A percentile compares a stretch with the other conserved stretches of the same genome.
Evolutionary conservation across 2,113 vertebrate genomes (phyloP).

Genomic region (Dunckerocampus dactyliophorus): DNA sequence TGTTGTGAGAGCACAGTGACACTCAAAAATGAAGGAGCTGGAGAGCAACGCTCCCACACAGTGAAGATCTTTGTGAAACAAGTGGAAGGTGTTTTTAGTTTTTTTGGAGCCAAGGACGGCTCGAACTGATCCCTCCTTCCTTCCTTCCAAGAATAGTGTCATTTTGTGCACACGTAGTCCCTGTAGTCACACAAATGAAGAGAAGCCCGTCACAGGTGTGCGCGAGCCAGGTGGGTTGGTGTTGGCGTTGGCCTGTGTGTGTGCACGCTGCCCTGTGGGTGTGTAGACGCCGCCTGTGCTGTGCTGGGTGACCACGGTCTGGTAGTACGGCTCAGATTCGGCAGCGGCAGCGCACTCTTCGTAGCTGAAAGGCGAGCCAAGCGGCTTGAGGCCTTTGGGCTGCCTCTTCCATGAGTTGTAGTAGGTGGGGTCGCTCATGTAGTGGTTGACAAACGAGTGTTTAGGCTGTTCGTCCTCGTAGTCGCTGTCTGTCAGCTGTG

Average conservation of each 20-base stretch:
- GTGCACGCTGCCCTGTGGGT: slow-evolving; percentile 79
- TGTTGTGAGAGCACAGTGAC: slow-evolving; percentile 47
- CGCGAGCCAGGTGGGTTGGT: slow-evolving; percentile 77
- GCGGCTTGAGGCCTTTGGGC: slow-evolving; percentile 79
- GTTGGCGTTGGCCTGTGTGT: slow-evolving; percentile 59
- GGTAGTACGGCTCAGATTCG: slow-evolving; percentile 80
- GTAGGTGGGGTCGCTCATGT: slow-evolving; percentile 97
- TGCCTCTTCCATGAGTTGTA: slow-evolving; percentile 94
- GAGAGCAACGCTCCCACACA: slow-evolving; percentile 27
- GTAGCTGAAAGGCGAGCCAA: slow-evolving; percentile 73
- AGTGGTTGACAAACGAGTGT: slow-evolving; percentile 98
- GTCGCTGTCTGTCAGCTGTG: slow-evolving; percentile 86
- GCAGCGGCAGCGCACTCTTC: slow-evolving; percentile 79
- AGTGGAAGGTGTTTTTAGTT: slow-evolving; percentile 50
- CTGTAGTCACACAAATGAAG: slow-evolving; percentile 88
- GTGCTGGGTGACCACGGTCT: slow-evolving; percentile 93
- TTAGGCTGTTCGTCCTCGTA: slow-evolving; percentile 88
- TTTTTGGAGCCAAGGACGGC: slow-evolving; percentile 37
- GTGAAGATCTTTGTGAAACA: slow-evolving; percentile 48
- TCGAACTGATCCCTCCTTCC: slow-evolving; percentile 12
- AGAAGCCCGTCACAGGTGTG: slow-evolving; percentile 93
- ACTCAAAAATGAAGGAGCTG: slow-evolving; percentile 33
- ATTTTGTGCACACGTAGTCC: slow-evolving; percentile 16
- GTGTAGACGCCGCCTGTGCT: slow-evolving; percentile 89
- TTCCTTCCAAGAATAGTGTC: slow-evolving; percentile 12